Evolutionary conservation across 1,140 invertebrate genomes (phyloP).

Genomic region (Kradibia gibbosae): DNA sequence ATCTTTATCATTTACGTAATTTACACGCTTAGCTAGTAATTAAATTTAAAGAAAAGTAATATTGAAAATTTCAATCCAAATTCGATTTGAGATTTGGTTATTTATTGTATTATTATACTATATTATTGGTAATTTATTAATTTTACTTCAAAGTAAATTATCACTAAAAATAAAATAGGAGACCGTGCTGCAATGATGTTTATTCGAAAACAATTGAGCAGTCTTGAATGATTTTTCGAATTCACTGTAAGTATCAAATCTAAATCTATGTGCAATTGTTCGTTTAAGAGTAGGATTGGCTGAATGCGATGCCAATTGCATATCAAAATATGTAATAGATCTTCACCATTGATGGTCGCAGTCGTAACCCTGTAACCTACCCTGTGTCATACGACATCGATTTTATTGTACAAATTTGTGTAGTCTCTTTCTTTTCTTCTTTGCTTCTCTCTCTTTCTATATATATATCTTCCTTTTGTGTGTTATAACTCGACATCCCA

Average conservation of each 20-base stretch:
- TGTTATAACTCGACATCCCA: neutral
- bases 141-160: neutral
- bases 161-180: neutral
- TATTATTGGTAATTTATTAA: neutral
- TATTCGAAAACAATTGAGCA: neutral
- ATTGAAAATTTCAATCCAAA: too few species aligned
- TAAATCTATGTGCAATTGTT: neutral
- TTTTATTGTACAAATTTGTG: constrained; percentile 21
- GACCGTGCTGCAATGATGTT: too few species aligned
- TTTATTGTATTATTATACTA: too few species aligned
- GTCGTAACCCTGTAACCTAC: constrained; percentile 40
- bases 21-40: too few species aligned
- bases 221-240: neutral
- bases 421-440: constrained; percentile 8
- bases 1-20: too few species aligned
- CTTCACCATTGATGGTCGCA: constrained; percentile 25
- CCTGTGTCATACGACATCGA: constrained; percentile 34
- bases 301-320: constrained; percentile 42
- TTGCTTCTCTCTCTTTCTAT: neutral
- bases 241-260: neutral
- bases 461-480: constrained; percentile 8
- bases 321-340: constrained; percentile 38
- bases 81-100: too few species aligned
- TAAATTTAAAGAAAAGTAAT: too few species aligned
- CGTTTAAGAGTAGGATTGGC: neutral